phyloP scores from a whole-genome alignment of 2,113 vertebrate species.

The Pipra filicauda region DNA sequence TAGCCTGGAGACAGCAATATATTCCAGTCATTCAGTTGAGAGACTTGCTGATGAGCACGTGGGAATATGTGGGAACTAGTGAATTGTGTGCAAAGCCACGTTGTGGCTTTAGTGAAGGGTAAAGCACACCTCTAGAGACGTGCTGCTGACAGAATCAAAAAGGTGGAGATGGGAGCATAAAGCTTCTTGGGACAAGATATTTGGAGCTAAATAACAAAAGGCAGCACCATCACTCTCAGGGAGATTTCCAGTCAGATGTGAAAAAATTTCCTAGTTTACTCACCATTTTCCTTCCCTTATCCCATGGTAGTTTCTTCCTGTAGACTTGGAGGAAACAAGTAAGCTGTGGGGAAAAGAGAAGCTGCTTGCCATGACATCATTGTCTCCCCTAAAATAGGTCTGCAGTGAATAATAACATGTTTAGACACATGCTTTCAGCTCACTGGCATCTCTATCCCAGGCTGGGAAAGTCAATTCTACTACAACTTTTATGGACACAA shows the following conservation, averaged over 20 bases:
- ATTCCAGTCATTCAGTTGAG: slow-evolving; percentile 53
- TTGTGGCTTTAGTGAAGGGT: not conserved
- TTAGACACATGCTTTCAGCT: not conserved
- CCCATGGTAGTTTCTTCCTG: not conserved
- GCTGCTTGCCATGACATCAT: not conserved
- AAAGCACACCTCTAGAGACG: not conserved
- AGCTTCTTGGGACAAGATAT: not conserved
- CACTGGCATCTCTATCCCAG: not conserved
- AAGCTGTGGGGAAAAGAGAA: not conserved
- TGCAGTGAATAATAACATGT: not conserved
- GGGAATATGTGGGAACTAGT: slow-evolving; percentile 8
- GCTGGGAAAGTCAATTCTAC: not conserved
- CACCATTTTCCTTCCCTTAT: not conserved
- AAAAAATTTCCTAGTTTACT: not conserved
- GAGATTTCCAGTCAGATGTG: not conserved
- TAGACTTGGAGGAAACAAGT: not conserved
- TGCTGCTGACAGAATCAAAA: not conserved
- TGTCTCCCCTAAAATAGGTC: not conserved
- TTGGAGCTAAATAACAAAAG: not conserved
- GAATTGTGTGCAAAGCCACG: not conserved
- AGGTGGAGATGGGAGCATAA: not conserved
- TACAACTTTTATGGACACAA: not conserved
- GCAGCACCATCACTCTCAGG: not conserved
- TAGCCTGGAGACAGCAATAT: slow-evolving; percentile 58
- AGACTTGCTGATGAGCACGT: slow-evolving; percentile 12